Percentiles rank a stretch among this genome's conserved stretches.
Conservation (phyloP, 2,113 vertebrate species). For the Solenodon paradoxus region DNA sequence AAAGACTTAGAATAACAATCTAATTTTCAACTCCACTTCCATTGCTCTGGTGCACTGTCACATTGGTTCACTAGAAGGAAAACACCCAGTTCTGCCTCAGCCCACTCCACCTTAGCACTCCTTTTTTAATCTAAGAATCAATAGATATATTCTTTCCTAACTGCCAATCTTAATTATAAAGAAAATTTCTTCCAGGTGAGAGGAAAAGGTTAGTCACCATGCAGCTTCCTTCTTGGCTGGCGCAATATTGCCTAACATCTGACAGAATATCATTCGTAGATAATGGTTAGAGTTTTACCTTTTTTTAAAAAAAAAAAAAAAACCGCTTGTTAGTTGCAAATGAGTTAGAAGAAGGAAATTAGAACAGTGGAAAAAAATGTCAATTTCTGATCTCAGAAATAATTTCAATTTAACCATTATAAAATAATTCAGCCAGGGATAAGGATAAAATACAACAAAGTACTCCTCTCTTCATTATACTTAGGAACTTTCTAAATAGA, state of each 20-base stretch:
- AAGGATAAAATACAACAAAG: neutral
- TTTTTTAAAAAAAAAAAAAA: too few species aligned
- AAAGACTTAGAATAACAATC: neutral
- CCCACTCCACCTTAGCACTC: neutral
- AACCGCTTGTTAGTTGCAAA: neutral
- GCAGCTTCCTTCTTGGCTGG: neutral
- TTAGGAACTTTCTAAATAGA: neutral
- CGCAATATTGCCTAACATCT: neutral
- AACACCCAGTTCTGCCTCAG: neutral
- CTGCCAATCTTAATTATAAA: neutral
- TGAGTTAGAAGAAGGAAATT: neutral
- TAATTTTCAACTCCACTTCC: neutral
- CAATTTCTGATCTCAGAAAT: neutral
- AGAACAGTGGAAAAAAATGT: neutral
- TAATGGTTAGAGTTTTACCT: neutral
- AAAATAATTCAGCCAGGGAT: neutral
- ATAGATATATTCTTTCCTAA: neutral
- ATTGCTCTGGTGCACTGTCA: neutral
- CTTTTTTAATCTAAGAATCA: slow-evolving; percentile 9
- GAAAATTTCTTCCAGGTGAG: neutral
- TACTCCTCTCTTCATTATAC: neutral
- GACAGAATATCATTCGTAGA: neutral
- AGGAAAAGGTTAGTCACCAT: neutral
- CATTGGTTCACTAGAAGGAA: neutral
- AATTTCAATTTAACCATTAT: neutral